phyloP scores from a whole-genome alignment of 2,797 vertebrate genomes.

The Kryptolebias ocellatus region DNA sequence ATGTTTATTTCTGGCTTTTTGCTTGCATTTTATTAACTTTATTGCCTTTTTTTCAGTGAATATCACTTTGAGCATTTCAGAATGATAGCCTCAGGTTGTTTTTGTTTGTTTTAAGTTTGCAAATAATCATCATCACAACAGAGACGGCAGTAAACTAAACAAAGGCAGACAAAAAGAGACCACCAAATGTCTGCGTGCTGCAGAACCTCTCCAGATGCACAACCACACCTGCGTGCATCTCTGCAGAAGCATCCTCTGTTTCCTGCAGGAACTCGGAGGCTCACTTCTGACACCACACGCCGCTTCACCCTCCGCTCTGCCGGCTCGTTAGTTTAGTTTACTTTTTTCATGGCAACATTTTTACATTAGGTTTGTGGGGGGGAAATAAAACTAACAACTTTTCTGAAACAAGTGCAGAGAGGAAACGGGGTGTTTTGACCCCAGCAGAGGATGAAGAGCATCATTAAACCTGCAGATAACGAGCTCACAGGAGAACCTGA shows the following conservation, averaged over 20 bases:
- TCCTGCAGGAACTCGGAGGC: constrained; percentile 57
- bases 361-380: too few relatives aligned
- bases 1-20: too few relatives aligned
- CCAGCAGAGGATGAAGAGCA: constrained; percentile 22
- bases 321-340: too few relatives aligned
- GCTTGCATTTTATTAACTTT: too few relatives aligned
- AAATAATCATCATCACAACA: not conserved
- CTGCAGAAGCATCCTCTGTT: constrained; percentile 62
- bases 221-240: constrained; percentile 41
- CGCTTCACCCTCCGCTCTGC: constrained; percentile 8
- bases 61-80: too few relatives aligned
- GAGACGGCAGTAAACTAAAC: not conserved
- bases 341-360: too few relatives aligned
- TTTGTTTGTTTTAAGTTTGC: not conserved
- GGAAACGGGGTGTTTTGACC: not conserved
- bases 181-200: constrained; percentile 21
- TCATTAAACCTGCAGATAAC: constrained; percentile 32
- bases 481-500: constrained; percentile 33
- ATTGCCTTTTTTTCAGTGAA: too few relatives aligned
- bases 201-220: constrained; percentile 27
- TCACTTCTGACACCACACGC: constrained; percentile 5
- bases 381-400: not conserved
- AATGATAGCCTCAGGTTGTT: too few relatives aligned
- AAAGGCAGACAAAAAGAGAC: constrained; percentile 19
- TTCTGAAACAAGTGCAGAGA: constrained; percentile 8